A percentile compares a stretch with the other conserved stretches of the same genome.
phyloP scores from a whole-genome alignment of 2,113 vertebrate species.

The Castor canadensis region DNA sequence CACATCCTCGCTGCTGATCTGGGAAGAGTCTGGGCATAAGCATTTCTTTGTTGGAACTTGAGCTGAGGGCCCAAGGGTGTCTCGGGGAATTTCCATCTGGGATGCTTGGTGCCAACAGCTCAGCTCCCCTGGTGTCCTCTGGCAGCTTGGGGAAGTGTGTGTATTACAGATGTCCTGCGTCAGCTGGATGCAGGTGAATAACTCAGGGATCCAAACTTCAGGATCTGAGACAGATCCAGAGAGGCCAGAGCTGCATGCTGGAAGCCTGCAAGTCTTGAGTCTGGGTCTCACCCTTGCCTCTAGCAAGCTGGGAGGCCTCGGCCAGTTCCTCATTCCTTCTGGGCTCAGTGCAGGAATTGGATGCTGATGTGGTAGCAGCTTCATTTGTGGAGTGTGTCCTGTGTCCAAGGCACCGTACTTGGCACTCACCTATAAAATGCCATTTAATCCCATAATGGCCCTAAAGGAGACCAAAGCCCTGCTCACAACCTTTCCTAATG shows the following conservation, averaged over 20 bases:
- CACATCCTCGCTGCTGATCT: slow-evolving; percentile 37
- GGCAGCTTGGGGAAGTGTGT: neutral
- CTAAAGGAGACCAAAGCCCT: fast-evolving
- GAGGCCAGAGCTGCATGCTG: neutral
- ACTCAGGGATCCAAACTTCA: neutral
- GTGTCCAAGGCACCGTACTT: fast-evolving
- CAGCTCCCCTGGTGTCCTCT: neutral
- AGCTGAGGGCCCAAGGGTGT: slow-evolving; percentile 49
- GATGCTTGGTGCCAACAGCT: neutral
- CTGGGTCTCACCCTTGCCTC: no score
- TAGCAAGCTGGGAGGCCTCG: neutral
- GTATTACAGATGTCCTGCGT: neutral
- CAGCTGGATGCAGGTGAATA: neutral
- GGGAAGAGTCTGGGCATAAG: slow-evolving; percentile 42
- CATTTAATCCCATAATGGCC: neutral
- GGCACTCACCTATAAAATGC: neutral
- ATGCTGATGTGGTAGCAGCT: neutral
- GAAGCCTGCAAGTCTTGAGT: neutral
- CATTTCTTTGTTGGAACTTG: slow-evolving; percentile 54
- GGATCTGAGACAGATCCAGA: neutral
- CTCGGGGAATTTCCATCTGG: slow-evolving; percentile 72
- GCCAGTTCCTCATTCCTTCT: neutral
- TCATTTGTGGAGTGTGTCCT: neutral
- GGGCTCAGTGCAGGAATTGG: neutral
- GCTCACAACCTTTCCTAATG: neutral